phyloP scores from a whole-genome alignment of 2,113 vertebrate species.

The Hylia prasina region DNA sequence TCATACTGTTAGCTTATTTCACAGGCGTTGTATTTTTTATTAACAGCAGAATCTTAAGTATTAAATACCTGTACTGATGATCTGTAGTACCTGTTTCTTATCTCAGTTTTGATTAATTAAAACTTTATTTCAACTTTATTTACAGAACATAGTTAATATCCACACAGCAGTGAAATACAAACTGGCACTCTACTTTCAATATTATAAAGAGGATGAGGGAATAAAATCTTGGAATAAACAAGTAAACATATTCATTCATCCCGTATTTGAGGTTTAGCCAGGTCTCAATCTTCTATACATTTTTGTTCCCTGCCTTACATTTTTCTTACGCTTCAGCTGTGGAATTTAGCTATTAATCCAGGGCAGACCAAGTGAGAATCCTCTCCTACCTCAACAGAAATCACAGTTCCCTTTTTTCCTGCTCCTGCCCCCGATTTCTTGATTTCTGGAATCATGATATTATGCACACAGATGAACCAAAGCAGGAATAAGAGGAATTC shows the following conservation, averaged over 20 bases:
- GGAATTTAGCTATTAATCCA: neutral
- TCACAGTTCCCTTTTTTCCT: neutral
- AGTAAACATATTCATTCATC: neutral
- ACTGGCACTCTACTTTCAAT: neutral
- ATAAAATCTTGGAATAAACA: neutral
- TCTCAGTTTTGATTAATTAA: neutral
- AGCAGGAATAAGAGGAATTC: neutral
- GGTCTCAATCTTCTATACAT: neutral
- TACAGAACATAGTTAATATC: neutral
- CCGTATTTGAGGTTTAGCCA: neutral
- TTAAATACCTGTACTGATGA: neutral
- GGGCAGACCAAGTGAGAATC: neutral
- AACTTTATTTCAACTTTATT: neutral
- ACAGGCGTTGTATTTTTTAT: neutral
- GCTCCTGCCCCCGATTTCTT: accelerated
- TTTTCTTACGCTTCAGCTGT: neutral
- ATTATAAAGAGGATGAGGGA: neutral
- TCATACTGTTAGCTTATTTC: neutral
- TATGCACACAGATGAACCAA: neutral
- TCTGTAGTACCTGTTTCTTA: neutral
- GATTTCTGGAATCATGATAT: neutral
- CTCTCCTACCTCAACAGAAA: neutral
- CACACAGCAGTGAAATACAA: neutral
- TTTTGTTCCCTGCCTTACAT: neutral
- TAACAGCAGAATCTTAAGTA: neutral